Evolutionary conservation across 2,113 vertebrate genomes (phyloP), one percentile per base, ranked within the genome.

Genomic region (Balaeniceps rex): DNA sequence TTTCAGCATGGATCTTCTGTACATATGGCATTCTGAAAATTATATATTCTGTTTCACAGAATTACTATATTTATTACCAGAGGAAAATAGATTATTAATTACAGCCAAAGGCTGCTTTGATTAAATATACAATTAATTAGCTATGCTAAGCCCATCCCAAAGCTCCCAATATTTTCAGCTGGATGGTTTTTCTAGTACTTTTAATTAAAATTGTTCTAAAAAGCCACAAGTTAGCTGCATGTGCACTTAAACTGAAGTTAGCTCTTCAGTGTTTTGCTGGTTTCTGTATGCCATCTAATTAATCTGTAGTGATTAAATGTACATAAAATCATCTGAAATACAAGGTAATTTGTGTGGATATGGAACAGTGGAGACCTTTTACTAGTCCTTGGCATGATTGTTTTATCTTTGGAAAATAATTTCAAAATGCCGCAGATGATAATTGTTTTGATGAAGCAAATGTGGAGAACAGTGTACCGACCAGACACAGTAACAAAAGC

Each of bases 111-210:
- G 96, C 98, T 97, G 92, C 87, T 98, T 97, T 98, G 97, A 98
- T 98, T 98, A 98, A 98, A 97, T 98, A 97, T 98, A 98, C 95
- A 98, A 98, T 98, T 98, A 98, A 98, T 98, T 98, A 98, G 90
- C 97, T 98, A 98, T 98, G 97, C 98, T 98, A 98, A 98, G 96
- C 96, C 97, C 92, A 97, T 98, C 97, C 97, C 97, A 98, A 94
- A 97, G 97, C 97, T 98, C 95, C 91, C 96, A 97, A 94, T 98
- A 97, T 98, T 98, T 98, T 98, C 98, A 97, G 97, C 93, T 98
- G 47, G 60, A 95, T 98, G 97, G 86, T 97, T 98, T 97, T 97
- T 98, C 96, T 98, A 97, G 97, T 97, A 98, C 76, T 98, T 98
- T 98, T 98, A 98, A 98, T 98, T 98, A 98, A 98, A 98, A 98